Evolutionary conservation across 1,140 invertebrate genomes (phyloP).

Genomic region (Drosophila truncata): DNA sequence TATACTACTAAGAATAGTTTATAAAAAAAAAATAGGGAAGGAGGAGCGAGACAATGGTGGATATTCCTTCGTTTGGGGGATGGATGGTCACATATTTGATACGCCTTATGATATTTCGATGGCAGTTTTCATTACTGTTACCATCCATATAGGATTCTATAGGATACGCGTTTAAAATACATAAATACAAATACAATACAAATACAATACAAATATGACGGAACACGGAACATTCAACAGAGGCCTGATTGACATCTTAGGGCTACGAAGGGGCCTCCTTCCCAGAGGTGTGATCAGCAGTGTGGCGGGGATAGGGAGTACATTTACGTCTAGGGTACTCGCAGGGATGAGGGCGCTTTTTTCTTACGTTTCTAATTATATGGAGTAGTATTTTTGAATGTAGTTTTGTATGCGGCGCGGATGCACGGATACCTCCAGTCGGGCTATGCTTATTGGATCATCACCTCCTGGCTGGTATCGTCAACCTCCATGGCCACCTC

Average conservation of each 20-base stretch:
- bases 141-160: constrained; percentile 3
- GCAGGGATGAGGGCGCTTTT: constrained; percentile 15
- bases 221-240: constrained; percentile 31
- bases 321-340: constrained; percentile 5
- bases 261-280: constrained; percentile 12
- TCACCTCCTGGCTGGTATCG: constrained; percentile 84
- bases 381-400: constrained; percentile 63
- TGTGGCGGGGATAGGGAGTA: constrained; percentile 13
- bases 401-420: constrained; percentile 53
- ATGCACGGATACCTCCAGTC: constrained; percentile 3
- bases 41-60: background rate
- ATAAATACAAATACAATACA: constrained; percentile 55
- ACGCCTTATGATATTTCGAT: background rate
- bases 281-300: constrained; percentile 2
- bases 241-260: constrained; percentile 10
- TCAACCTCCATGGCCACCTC: constrained; percentile 84
- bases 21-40: constrained; percentile 16
- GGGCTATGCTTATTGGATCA: constrained; percentile 71
- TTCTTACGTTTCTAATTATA: constrained; percentile 39
- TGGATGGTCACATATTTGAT: constrained; percentile 8
- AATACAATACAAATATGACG: too few species aligned
- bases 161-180: constrained; percentile 25
- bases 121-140: background rate
- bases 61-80: background rate
- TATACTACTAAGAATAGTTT: constrained; percentile 20